phyloP scores from a whole-genome alignment of 2,113 vertebrate species.

The Circaetus cinerascens region DNA sequence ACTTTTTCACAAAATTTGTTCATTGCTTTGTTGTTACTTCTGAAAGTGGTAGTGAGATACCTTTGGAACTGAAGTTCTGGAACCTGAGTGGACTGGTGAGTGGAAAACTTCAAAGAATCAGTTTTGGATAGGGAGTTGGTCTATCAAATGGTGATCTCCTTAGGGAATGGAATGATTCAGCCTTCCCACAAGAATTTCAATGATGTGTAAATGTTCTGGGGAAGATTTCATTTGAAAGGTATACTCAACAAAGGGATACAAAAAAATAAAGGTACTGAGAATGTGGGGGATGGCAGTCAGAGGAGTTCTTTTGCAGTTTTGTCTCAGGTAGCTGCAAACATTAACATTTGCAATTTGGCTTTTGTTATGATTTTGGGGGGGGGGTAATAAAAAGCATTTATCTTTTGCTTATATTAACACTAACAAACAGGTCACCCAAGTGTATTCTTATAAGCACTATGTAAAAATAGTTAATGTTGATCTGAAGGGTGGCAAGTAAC shows the following conservation, averaged over 20 bases:
- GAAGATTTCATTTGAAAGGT: not conserved
- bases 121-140: not conserved
- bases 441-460: not conserved
- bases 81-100: not conserved
- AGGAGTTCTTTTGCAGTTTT: not conserved
- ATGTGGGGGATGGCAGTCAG: not conserved
- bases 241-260: not conserved
- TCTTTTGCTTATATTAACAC: not conserved
- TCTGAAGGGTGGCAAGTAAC: not conserved
- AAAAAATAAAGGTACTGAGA: not conserved
- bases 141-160: constrained; percentile 1
- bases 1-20: not conserved
- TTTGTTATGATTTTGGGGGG: not conserved
- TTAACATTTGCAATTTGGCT: not conserved
- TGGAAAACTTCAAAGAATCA: not conserved
- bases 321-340: not conserved
- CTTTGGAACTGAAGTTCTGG: not conserved
- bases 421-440: not conserved
- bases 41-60: not conserved
- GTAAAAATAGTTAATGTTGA: not conserved
- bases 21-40: not conserved
- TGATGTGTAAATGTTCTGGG: not conserved
- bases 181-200: not conserved
- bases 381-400: not conserved
- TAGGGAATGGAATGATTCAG: not conserved